These are phyloP conservation scores for Malacoraja senta DNA, from an alignment of 2,797 vertebrate species.

Conservation along the genomic window DNA sequence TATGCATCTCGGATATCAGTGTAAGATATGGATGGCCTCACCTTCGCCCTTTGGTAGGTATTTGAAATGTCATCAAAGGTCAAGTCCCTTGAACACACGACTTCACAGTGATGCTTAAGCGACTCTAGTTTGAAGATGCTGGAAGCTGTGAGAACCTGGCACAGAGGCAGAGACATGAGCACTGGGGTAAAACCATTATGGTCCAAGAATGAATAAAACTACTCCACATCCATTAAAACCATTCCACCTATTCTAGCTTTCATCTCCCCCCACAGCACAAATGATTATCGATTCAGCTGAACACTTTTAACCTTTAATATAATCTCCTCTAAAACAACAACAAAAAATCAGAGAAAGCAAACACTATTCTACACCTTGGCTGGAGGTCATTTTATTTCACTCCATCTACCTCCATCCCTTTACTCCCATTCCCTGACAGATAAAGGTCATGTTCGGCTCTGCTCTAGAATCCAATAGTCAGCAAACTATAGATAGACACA, in stretches of 20 bases:
- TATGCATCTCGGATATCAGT: neutral
- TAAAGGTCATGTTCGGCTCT: too few species aligned
- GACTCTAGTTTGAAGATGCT: slow-evolving; percentile 36
- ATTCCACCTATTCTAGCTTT: neutral
- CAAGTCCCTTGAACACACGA: slow-evolving; percentile 39
- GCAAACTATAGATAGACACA: too few species aligned
- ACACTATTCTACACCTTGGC: too few species aligned
- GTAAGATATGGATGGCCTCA: neutral
- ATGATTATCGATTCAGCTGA: neutral
- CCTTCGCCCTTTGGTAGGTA: slow-evolving; percentile 41
- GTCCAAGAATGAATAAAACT: neutral
- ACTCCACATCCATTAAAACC: neutral
- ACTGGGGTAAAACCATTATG: neutral
- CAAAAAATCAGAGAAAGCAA: neutral
- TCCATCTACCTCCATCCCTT: neutral
- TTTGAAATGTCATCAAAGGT: slow-evolving; percentile 2
- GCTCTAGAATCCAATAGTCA: too few species aligned
- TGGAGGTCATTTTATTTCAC: too few species aligned
- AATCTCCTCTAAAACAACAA: neutral
- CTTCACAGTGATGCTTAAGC: slow-evolving; percentile 41
- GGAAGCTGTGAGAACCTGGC: slow-evolving; percentile 41
- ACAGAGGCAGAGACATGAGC: neutral
- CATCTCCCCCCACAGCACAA: neutral
- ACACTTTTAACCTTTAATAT: neutral
- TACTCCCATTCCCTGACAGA: neutral